These are phyloP conservation scores for Achatina immaculata DNA, from an alignment of 1,140 invertebrate species.

Conservation along the genomic window DNA sequence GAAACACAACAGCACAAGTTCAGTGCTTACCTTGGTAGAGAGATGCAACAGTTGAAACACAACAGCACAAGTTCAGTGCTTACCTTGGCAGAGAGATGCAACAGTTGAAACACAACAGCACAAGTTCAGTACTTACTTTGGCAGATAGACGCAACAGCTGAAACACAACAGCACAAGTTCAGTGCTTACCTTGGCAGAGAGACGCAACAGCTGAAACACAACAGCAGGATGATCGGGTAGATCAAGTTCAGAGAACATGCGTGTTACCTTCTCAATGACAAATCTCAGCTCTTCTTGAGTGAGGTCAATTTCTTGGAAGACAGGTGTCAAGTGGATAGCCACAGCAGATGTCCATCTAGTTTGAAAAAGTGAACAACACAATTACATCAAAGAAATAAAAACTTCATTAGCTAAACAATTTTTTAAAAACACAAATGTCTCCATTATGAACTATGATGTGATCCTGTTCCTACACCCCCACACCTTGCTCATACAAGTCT, in stretches of 20 bases:
- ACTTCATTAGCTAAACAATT: no score
- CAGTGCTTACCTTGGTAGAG: no score
- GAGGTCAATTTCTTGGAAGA: slow-evolving; percentile 68
- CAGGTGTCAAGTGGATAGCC: slow-evolving; percentile 62
- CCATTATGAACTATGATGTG: no score
- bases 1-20: no score
- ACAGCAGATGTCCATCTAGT: slow-evolving; percentile 61
- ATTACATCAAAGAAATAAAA: no score
- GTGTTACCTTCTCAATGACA: slow-evolving; percentile 69
- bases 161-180: slow-evolving; percentile 69
- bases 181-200: slow-evolving; percentile 65
- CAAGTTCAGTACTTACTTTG: no score
- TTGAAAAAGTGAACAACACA: neutral
- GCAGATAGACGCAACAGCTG: slow-evolving; percentile 68
- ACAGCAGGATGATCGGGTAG: slow-evolving; percentile 69
- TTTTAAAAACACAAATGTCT: no score
- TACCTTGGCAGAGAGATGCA: slow-evolving; percentile 67
- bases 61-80: no score
- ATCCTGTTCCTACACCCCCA: no score
- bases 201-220: slow-evolving; percentile 69
- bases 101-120: slow-evolving; percentile 70
- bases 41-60: no score
- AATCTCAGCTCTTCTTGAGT: slow-evolving; percentile 67
- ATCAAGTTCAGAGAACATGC: slow-evolving; percentile 66
- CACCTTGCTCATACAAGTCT: no score